Evolutionary conservation across 2,888 invertebrate genomes (phyloP), one percentile per base, ranked within the genome.

Genomic region (Clanis bilineata): DNA sequence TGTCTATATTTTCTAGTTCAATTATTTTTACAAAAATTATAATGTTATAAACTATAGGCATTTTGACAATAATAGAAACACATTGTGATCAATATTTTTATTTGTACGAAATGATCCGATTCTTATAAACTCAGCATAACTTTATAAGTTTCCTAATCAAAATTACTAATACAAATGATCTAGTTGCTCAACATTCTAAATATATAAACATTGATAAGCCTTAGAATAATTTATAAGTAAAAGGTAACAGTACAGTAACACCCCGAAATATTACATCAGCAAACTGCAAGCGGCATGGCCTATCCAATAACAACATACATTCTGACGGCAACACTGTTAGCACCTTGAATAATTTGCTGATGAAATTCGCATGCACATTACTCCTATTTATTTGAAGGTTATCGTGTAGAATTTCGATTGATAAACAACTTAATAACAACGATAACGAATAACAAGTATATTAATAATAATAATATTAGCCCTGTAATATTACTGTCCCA

Each of bases 121-220:
- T 4, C 25, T 25, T 6, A 6, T 25, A 23, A 45, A 23, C 1
- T 36, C 7, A 39, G n/a, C 1, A 15, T 0, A 39, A 39, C 4
- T 36, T 41, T 15, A 15, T 7, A 32, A 18, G 7, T 21, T 15
- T 32, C 28, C 18, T 5, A 28, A 18, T 15, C 32, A 28, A 32
- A 18, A 15, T 32, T 32, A 32, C 2, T 10, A 10, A 3, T 32
- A 15, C 15, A 15, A 21, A 51, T 18, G 5, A 18, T 18, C 10
- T 18, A 15, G 18, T 25, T 23, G 5, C 28, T 9, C 18, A 9
- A 32, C 28, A 32, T 18, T 51, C 51, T 51, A 51, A 51, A 18
- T 4, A 15, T 51, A 51, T 28, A 51, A 25, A 51, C 32, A 51
- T 51, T 51, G 51, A 51, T 51, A 51, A 18, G 7, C 43, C 43